Evolutionary conservation across 30 jellyfish, hydroid and myxozoan genomes (phyloP).

Genomic region (Nemopilema nomurai): DNA sequence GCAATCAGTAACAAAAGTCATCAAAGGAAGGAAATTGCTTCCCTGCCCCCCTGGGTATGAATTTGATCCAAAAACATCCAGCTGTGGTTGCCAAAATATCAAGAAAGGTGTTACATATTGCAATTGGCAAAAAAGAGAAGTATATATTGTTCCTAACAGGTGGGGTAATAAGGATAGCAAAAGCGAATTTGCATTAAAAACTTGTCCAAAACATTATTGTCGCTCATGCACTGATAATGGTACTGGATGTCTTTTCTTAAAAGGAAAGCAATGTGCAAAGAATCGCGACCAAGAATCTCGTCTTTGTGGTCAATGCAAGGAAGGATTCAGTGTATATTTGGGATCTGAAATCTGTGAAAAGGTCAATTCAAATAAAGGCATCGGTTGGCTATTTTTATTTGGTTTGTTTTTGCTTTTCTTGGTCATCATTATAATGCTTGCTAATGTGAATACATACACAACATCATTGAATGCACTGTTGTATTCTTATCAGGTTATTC

Average conservation of each 20-base stretch:
- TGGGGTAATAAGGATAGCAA: slow-evolving; percentile 25
- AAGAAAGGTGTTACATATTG: slow-evolving; percentile 65
- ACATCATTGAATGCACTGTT: slow-evolving; percentile 68
- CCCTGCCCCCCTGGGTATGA: slow-evolving; percentile 76
- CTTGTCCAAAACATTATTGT: slow-evolving; percentile 80
- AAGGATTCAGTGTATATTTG: slow-evolving; percentile 46
- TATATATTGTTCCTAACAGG: slow-evolving; percentile 41
- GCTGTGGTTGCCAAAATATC: slow-evolving; percentile 38
- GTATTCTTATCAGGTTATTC: slow-evolving; percentile 70
- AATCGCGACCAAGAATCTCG: slow-evolving; percentile 56
- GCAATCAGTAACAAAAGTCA: slow-evolving; percentile 18
- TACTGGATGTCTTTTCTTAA: slow-evolving; percentile 27
- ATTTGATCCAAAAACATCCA: neutral
- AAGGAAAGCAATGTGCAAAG: slow-evolving; percentile 47
- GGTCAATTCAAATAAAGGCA: slow-evolving; percentile 2
- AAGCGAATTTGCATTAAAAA: slow-evolving; percentile 16
- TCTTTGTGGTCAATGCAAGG: slow-evolving; percentile 72
- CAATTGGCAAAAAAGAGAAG: slow-evolving; percentile 1
- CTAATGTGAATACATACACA: slow-evolving; percentile 62
- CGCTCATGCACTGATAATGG: slow-evolving; percentile 22
- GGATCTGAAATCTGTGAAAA: slow-evolving; percentile 67
- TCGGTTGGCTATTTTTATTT: slow-evolving; percentile 13
- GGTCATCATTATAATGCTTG: slow-evolving; percentile 37
- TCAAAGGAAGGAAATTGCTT: slow-evolving; percentile 2
- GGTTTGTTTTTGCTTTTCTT: neutral